Conservation (phyloP, 2,797 vertebrate species). For the Sorex maritimensis region DNA sequence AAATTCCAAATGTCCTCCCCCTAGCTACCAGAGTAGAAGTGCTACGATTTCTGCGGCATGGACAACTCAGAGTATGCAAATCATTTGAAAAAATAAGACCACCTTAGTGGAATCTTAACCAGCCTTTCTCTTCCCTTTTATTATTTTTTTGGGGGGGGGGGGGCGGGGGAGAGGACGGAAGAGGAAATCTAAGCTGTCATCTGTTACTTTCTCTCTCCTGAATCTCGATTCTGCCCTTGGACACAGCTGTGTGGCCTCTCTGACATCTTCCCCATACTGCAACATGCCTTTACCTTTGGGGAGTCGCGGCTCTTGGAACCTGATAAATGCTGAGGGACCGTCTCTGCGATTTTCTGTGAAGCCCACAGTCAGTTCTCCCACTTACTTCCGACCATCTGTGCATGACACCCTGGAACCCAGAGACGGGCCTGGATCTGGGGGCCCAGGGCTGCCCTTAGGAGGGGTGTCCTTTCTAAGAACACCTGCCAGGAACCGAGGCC, state of each 20-base stretch:
- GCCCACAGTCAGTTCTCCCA: conserved; percentile 38
- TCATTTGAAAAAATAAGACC: conserved; percentile 60
- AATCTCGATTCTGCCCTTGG: conserved; percentile 41
- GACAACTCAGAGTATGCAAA: conserved; percentile 52
- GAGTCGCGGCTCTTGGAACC: conserved; percentile 18
- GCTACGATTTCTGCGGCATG: conserved; percentile 56
- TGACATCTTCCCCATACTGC: background rate
- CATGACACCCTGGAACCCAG: background rate
- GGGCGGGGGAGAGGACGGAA: background rate
- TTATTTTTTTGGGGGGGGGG: background rate
- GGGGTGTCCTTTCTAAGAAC: conserved; percentile 17
- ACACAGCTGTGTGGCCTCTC: background rate
- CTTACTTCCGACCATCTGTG: background rate
- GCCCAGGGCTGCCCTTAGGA: background rate
- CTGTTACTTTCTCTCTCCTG: conserved; percentile 18
- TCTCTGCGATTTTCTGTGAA: background rate
- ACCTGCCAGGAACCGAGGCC: background rate
- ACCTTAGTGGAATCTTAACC: conserved; percentile 7
- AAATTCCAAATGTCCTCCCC: conserved; percentile 65
- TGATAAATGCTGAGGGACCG: background rate
- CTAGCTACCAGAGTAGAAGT: conserved; percentile 36
- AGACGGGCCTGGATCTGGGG: background rate
- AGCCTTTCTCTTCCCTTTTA: background rate
- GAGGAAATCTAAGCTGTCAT: background rate
- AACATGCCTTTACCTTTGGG: background rate